Percentiles rank a stretch among this genome's conserved stretches.
These are phyloP conservation scores for Caracal caracal DNA, from an alignment of 2,113 vertebrate species.

Conservation along the genomic window DNA sequence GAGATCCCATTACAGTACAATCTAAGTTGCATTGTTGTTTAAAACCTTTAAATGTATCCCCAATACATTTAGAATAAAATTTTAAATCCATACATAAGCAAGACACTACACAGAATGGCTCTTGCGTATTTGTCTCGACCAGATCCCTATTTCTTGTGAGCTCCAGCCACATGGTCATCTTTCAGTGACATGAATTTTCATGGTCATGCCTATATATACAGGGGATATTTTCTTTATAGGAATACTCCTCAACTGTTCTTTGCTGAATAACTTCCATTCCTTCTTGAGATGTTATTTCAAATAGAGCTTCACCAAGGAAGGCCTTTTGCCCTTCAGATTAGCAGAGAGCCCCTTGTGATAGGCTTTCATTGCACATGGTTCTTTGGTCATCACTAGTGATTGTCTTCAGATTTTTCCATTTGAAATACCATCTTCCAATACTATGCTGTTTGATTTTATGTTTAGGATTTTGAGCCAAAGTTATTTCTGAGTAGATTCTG, in stretches of 20 bases:
- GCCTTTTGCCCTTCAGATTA: background rate
- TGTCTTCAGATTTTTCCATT: background rate
- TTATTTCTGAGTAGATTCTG: background rate
- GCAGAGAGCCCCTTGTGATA: background rate
- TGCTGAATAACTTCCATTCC: background rate
- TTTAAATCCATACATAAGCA: background rate
- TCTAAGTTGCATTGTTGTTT: background rate
- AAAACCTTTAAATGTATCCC: background rate
- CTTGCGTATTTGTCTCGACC: background rate
- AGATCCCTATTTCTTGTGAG: background rate
- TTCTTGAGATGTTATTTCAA: background rate
- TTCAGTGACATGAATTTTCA: background rate
- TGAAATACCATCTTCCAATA: background rate
- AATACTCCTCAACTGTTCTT: background rate
- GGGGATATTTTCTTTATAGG: background rate
- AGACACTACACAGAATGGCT: background rate
- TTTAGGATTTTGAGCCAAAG: background rate
- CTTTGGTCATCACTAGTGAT: background rate
- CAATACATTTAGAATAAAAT: background rate
- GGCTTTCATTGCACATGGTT: background rate
- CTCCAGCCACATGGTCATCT: background rate
- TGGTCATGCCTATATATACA: background rate
- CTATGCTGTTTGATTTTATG: background rate
- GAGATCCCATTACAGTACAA: background rate
- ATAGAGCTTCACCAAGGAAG: background rate